Conservation (phyloP, 92 coral and sea anemone genomes). For the Phenganax marumi region DNA sequence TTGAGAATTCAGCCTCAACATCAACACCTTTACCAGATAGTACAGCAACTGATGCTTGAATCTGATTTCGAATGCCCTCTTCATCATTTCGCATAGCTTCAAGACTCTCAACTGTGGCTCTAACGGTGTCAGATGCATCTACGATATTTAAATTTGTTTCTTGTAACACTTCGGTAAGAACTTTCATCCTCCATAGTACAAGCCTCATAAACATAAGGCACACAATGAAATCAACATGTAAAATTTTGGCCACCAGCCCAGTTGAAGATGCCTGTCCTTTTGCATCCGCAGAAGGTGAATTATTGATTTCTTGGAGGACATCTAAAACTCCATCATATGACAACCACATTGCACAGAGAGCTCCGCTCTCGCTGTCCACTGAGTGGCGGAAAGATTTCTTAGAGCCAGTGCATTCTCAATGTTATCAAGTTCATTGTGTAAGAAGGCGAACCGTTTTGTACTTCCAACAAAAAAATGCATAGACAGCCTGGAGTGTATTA, state of each 20-base stretch:
- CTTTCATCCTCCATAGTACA: not conserved
- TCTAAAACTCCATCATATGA: slow-evolving; percentile 3
- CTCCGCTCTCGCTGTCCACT: not conserved
- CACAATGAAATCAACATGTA: slow-evolving; percentile 4
- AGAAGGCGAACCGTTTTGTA: slow-evolving; percentile 9
- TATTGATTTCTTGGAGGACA: not conserved
- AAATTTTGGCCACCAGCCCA: slow-evolving; percentile 16
- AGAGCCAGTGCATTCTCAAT: not conserved
- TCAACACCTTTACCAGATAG: not conserved
- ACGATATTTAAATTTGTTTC: slow-evolving; percentile 11
- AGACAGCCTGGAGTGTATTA: slow-evolving; percentile 3
- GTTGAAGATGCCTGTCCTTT: slow-evolving; percentile 20
- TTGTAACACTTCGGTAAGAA: not conserved
- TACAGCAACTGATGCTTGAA: slow-evolving; percentile 16
- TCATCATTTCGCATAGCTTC: slow-evolving; percentile 2
- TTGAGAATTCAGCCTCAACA: slow-evolving; percentile 3
- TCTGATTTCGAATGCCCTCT: slow-evolving; percentile 15
- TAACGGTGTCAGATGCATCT: slow-evolving; percentile 2
- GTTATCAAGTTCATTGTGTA: slow-evolving; percentile 4
- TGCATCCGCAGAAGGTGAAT: slow-evolving; percentile 1
- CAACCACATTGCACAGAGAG: slow-evolving; percentile 17
- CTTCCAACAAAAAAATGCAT: slow-evolving; percentile 12
- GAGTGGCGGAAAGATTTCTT: not conserved
- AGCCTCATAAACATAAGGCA: slow-evolving; percentile 7
- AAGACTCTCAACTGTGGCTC: not conserved